These are phyloP conservation scores for Hofmannophila pseudospretella DNA, from an alignment of 2,888 invertebrate species.

Conservation along the genomic window DNA sequence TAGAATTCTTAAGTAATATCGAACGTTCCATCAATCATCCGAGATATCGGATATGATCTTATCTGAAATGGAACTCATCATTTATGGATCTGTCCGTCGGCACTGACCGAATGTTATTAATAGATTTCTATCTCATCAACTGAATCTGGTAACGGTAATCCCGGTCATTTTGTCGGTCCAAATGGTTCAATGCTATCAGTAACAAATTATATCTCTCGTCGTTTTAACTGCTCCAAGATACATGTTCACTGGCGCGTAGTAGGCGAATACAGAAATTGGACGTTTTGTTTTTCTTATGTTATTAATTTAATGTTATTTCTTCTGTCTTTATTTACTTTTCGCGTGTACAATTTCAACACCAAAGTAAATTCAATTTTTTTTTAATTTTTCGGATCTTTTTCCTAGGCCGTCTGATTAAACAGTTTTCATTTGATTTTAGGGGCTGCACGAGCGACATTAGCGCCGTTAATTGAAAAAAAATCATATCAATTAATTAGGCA, in stretches of 20 bases:
- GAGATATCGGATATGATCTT: slow-evolving; percentile 67
- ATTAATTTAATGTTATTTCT: too few relatives aligned
- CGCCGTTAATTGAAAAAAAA: too few relatives aligned
- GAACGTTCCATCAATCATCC: slow-evolving; percentile 67
- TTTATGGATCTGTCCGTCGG: slow-evolving; percentile 73
- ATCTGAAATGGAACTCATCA: slow-evolving; percentile 77
- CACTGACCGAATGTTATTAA: slow-evolving; percentile 73
- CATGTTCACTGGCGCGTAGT: slow-evolving; percentile 4
- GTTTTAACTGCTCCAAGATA: slow-evolving; percentile 20
- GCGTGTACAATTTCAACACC: too few relatives aligned
- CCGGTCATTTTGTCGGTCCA: slow-evolving; percentile 56
- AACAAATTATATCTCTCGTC: slow-evolving; percentile 64
- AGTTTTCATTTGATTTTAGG: too few relatives aligned
- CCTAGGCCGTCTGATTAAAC: too few relatives aligned
- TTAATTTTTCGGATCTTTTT: too few relatives aligned
- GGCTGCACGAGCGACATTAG: too few relatives aligned
- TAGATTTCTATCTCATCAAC: slow-evolving; percentile 74
- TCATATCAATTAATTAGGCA: too few relatives aligned
- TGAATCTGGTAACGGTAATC: slow-evolving; percentile 68
- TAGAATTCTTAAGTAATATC: slow-evolving; percentile 69
- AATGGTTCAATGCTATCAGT: slow-evolving; percentile 52
- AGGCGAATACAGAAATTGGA: not conserved
- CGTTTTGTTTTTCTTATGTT: not conserved
- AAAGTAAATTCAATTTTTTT: too few relatives aligned
- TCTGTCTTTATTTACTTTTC: too few relatives aligned